Percentiles rank a stretch among this genome's conserved stretches.
Conservation (phyloP, 2,888 invertebrate species). For the Cryptosula pallasiana region DNA sequence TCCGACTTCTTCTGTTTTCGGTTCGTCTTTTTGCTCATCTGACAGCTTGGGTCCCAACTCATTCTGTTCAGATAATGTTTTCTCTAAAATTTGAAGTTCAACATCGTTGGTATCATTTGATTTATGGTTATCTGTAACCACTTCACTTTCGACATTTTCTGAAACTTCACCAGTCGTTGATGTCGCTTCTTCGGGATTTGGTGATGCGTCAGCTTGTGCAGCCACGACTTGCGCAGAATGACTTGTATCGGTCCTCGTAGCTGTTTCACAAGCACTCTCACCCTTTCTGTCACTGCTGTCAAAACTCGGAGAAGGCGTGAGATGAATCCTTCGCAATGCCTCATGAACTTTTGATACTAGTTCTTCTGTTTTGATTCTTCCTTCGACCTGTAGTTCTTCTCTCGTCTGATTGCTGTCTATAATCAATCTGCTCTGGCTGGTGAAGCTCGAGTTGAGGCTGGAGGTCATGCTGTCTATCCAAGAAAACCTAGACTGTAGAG, state of each 20-base stretch:
- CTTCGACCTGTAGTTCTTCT: not conserved
- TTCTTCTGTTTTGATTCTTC: slow-evolving; percentile 12
- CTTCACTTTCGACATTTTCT: no score
- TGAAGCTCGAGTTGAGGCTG: slow-evolving; percentile 17
- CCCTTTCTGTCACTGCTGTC: not conserved
- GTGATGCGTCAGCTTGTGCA: not conserved
- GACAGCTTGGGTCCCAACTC: no score
- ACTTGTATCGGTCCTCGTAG: not conserved
- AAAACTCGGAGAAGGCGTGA: not conserved
- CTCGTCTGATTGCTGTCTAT: not conserved
- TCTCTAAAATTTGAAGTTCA: not conserved
- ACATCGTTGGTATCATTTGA: not conserved
- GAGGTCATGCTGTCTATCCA: slow-evolving; percentile 8
- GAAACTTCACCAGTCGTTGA: not conserved
- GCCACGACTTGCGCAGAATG: not conserved
- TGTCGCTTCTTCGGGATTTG: not conserved
- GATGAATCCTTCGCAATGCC: not conserved
- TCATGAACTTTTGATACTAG: not conserved
- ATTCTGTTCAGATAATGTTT: not conserved
- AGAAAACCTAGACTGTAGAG: not conserved
- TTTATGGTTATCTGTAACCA: not conserved
- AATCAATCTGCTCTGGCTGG: slow-evolving; percentile 1
- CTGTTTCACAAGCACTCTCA: not conserved
- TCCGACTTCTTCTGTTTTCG: no score
- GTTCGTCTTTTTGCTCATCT: no score